Conservation (phyloP, 2,888 invertebrate genomes). For the Mechanitis messenoides region DNA sequence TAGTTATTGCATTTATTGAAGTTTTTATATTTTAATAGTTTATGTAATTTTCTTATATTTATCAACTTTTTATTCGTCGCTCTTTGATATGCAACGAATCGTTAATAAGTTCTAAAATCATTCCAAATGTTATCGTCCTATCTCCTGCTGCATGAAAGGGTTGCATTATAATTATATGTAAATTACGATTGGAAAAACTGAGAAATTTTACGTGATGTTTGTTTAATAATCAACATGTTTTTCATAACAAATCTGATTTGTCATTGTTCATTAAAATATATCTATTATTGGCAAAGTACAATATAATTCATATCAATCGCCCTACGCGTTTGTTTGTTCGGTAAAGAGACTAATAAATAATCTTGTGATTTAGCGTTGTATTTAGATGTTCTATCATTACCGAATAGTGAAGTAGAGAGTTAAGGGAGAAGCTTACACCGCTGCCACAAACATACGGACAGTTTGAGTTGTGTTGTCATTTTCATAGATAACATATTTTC, state of each 20-base stretch:
- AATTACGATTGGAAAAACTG: too few relatives aligned
- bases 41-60: constrained; percentile 16
- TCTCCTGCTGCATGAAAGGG: background rate
- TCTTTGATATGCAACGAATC: constrained; percentile 61
- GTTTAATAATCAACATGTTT: background rate
- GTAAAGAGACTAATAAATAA: constrained; percentile 45
- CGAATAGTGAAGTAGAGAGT: constrained; percentile 23
- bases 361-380: constrained; percentile 56
- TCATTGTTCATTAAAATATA: constrained; percentile 8
- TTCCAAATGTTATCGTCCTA: constrained; percentile 11
- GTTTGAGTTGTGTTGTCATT: too few relatives aligned
- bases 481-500: too few relatives aligned
- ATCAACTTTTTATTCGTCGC: constrained; percentile 39
- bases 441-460: background rate
- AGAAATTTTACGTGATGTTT: too few relatives aligned
- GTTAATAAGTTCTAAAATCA: constrained; percentile 26
- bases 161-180: too few relatives aligned
- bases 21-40: constrained; percentile 36
- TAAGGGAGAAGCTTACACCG: background rate
- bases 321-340: constrained; percentile 14
- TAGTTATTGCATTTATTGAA: constrained; percentile 30
- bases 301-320: constrained; percentile 50
- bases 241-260: constrained; percentile 7
- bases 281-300: constrained; percentile 42
- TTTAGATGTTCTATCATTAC: constrained; percentile 41